These are phyloP conservation scores for Cyclophora albipunctata DNA, from an alignment of 2,888 invertebrate genomes.

Conservation along the genomic window DNA sequence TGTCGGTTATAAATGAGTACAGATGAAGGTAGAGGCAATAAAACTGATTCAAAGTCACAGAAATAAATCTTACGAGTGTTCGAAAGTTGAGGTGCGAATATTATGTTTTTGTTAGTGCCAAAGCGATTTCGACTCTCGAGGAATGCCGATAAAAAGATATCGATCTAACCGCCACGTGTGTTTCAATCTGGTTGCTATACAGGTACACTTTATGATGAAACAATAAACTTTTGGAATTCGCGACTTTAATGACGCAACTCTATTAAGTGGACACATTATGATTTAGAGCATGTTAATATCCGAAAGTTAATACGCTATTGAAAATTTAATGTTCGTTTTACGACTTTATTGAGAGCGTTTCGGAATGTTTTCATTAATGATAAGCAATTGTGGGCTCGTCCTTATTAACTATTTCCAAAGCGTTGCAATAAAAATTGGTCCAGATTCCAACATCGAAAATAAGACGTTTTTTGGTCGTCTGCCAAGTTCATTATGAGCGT, in stretches of 20 bases:
- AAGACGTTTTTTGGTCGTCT: slow-evolving; percentile 74
- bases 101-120: slow-evolving; percentile 42
- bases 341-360: slow-evolving; percentile 12
- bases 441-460: slow-evolving; percentile 75
- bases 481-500: slow-evolving; percentile 76
- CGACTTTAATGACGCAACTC: slow-evolving; percentile 49
- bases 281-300: slow-evolving; percentile 19
- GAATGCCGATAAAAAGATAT: slow-evolving; percentile 56
- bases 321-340: slow-evolving; percentile 23
- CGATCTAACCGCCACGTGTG: slow-evolving; percentile 48
- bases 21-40: slow-evolving; percentile 69
- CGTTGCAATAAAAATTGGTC: slow-evolving; percentile 73
- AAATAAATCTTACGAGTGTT: slow-evolving; percentile 68
- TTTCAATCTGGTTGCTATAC: slow-evolving; percentile 33
- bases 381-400: slow-evolving; percentile 53
- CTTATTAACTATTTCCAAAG: slow-evolving; percentile 65
- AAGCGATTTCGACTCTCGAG: slow-evolving; percentile 36
- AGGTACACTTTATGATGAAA: slow-evolving; percentile 41
- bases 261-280: no score
- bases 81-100: slow-evolving; percentile 58
- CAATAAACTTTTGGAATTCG: slow-evolving; percentile 53
- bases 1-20: slow-evolving; percentile 72
- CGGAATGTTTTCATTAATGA: slow-evolving; percentile 29
- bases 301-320: slow-evolving; percentile 25
- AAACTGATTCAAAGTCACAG: slow-evolving; percentile 69